phyloP scores from a whole-genome alignment of 2,888 invertebrate species.

The Bellardia bayeri region DNA sequence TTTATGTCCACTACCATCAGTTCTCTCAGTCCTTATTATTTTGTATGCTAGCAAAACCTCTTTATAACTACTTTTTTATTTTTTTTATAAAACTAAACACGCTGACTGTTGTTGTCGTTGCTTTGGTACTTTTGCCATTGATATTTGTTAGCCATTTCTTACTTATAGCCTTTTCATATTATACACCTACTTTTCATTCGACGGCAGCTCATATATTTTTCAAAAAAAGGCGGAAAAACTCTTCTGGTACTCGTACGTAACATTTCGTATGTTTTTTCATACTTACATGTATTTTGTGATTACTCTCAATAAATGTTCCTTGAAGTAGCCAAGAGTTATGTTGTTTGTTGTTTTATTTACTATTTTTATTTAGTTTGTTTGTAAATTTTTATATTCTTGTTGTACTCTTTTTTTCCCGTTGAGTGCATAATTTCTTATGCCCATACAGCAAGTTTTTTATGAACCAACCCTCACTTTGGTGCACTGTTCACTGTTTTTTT shows the following conservation, averaged over 20 bases:
- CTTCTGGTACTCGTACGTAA: neutral
- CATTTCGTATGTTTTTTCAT: slow-evolving; percentile 24
- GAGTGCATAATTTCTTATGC: slow-evolving; percentile 68
- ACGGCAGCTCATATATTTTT: slow-evolving; percentile 34
- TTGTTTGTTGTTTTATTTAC: slow-evolving; percentile 29
- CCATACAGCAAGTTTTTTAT: slow-evolving; percentile 37
- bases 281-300: slow-evolving; percentile 49
- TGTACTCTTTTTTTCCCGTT: slow-evolving; percentile 28
- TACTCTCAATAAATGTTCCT: slow-evolving; percentile 71
- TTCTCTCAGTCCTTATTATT: neutral
- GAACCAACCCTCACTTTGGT: slow-evolving; percentile 24
- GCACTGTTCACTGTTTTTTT: slow-evolving; percentile 2
- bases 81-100: slow-evolving; percentile 12
- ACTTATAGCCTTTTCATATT: slow-evolving; percentile 39
- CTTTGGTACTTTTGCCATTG: slow-evolving; percentile 45
- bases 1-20: too few relatives aligned
- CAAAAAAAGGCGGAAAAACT: slow-evolving; percentile 15
- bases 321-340: slow-evolving; percentile 69
- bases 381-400: slow-evolving; percentile 5
- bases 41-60: neutral
- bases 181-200: slow-evolving; percentile 44
- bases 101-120: neutral
- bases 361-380: neutral
- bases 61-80: slow-evolving; percentile 1
- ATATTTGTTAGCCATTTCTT: slow-evolving; percentile 57